Base-by-base conservation (phyloP, 2,113 vertebrate species). In the Xiphorhynchus elegans region DNA sequence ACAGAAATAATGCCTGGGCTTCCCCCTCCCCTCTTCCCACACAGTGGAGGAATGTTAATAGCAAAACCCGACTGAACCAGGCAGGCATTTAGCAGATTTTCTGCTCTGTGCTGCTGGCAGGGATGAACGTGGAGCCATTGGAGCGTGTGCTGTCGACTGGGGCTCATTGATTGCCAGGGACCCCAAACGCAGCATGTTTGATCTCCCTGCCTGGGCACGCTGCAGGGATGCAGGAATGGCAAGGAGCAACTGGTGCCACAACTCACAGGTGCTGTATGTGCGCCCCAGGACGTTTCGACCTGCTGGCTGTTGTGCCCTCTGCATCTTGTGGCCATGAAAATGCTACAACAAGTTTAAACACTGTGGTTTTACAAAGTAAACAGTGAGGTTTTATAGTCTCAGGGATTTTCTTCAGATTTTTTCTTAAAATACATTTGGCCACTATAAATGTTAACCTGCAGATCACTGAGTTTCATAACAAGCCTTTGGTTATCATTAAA, bases 51-150 rank as follows among this genome's bases (percentile, higher is more conserved):
- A 95, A 94, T 49, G 66, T 53, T 60, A 94, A 84, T 33, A 55
- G 23, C 47, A 95, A 95, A 90, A 75, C 10, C 58, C 3, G 8
- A 49, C 0, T 47, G 63, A 94, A 75, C 13, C 35, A 72, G 70
- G 81, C 84, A 83, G 50, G 66, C 25, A 10, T 31, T 44, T 17
- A 69, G 87, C 86, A 91, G 74, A 75, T 96, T 81, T 95, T 81
- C 93, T 5, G 1, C 80, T 64, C 66, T 8, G 50, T 13, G 64
- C 52, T 69, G 80, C 88, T 76, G 29, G 21, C 40, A 53, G 49
- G 17, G 39, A 29, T 35, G 50, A 77, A 29, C 2, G 3, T 10
- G 84, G 66, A 94, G 46, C 63, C 7, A 10, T 28, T 1, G 1
- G 67, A 88, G 35, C 5, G 1, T 24, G 37, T 35, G 62, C 58